Percentiles rank a stretch among this genome's conserved stretches.
phyloP scores from a whole-genome alignment of 2,888 invertebrate species.

The Isotomurus palustris region DNA sequence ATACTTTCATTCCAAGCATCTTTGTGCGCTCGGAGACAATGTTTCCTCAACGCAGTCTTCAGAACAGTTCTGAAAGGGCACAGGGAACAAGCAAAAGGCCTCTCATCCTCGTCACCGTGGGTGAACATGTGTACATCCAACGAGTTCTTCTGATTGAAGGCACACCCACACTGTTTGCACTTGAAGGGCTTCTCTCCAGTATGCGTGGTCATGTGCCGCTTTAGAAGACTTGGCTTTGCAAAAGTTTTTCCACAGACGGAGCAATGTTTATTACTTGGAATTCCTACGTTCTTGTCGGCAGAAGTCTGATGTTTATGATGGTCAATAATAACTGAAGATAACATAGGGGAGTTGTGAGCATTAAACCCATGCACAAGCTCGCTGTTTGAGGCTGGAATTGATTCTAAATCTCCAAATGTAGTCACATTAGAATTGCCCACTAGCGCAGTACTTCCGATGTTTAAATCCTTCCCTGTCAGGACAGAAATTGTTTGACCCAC shows the following conservation, averaged over 20 bases:
- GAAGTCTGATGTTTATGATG: not conserved
- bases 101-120: constrained; percentile 57
- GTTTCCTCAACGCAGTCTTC: constrained; percentile 59
- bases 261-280: constrained; percentile 46
- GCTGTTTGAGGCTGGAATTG: not conserved
- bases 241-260: constrained; percentile 55
- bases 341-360: not conserved
- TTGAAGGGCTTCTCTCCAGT: constrained; percentile 59
- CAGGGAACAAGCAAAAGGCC: constrained; percentile 57
- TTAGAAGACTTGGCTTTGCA: constrained; percentile 56
- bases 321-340: not conserved
- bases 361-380: not conserved
- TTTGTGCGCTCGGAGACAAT: constrained; percentile 57
- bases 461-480: not conserved
- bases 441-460: not conserved
- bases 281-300: no score
- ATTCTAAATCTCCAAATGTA: not conserved
- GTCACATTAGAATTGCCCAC: not conserved
- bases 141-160: constrained; percentile 60
- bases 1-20: constrained; percentile 9
- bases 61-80: constrained; percentile 60
- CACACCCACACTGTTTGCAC: constrained; percentile 58
- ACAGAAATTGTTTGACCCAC: not conserved
- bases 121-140: constrained; percentile 56
- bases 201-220: constrained; percentile 57